Conservation (phyloP, 2,888 invertebrate genomes). For the Euzophera pinguis region DNA sequence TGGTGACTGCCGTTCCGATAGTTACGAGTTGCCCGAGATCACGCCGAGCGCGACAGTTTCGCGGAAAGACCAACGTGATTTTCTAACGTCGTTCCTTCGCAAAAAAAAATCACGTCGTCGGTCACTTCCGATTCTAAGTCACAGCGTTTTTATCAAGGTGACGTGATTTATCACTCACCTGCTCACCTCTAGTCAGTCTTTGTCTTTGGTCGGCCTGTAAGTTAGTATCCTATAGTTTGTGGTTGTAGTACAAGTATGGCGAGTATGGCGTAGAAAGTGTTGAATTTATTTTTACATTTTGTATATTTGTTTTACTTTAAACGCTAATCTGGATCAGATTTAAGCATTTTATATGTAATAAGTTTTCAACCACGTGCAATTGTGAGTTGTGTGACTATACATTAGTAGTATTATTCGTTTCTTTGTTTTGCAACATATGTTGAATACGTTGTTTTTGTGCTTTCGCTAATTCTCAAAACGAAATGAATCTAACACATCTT, state of each 20-base stretch:
- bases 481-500: conserved; percentile 50
- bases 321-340: conserved; percentile 67
- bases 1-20: no score
- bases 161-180: no score
- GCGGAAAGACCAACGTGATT: no score
- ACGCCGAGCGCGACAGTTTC: no score
- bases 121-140: no score
- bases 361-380: conserved; percentile 28
- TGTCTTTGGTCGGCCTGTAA: no score
- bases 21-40: no score
- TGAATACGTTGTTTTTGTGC: conserved; percentile 51
- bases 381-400: conserved; percentile 31
- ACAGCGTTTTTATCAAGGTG: no score
- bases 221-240: background rate
- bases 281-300: conserved; percentile 68
- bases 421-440: conserved; percentile 62
- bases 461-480: conserved; percentile 31
- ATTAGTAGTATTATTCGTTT: conserved; percentile 45
- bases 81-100: no score
- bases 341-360: conserved; percentile 48
- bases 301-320: conserved; percentile 61
- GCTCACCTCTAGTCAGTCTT: no score
- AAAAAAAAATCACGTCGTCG: no score
- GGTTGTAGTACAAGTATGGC: conserved; percentile 15
- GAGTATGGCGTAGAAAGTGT: conserved; percentile 63